Evolutionary conservation across 2,113 vertebrate species (phyloP).

Genomic region (Speoplatyrhinus poulsoni): DNA sequence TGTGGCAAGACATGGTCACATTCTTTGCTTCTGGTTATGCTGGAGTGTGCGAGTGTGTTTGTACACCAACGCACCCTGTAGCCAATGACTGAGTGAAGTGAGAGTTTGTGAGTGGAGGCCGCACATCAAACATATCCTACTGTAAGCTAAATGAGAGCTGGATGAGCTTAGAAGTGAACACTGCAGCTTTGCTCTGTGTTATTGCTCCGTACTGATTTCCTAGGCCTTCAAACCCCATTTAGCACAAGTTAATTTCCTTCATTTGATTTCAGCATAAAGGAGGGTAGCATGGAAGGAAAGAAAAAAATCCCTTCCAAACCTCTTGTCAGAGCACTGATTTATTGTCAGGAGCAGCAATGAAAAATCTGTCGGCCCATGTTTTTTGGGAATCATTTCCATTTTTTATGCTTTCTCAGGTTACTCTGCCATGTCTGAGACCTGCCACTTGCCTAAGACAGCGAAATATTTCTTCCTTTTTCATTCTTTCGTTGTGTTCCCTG

Average conservation of each 20-base stretch:
- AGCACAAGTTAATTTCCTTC: slow-evolving; percentile 29
- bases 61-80: background rate
- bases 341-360: slow-evolving; percentile 50
- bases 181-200: slow-evolving; percentile 46
- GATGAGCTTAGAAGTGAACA: slow-evolving; percentile 44
- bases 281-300: background rate
- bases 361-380: slow-evolving; percentile 26
- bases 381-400: slow-evolving; percentile 8
- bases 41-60: slow-evolving; percentile 7
- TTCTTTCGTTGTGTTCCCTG: background rate
- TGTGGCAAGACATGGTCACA: slow-evolving; percentile 54
- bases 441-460: slow-evolving; percentile 32
- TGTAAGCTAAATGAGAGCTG: slow-evolving; percentile 43
- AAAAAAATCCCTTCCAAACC: slow-evolving; percentile 24
- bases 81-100: background rate
- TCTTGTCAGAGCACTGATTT: slow-evolving; percentile 47
- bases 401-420: slow-evolving; percentile 25
- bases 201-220: slow-evolving; percentile 71
- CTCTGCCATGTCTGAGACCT: slow-evolving; percentile 38
- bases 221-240: slow-evolving; percentile 54
- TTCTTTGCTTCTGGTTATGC: slow-evolving; percentile 52
- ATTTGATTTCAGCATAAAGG: slow-evolving; percentile 35
- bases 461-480: background rate
- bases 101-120: slow-evolving; percentile 25
- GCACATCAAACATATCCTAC: slow-evolving; percentile 57